These are phyloP conservation scores for Drosophila mercatorum DNA, from an alignment of 2,888 invertebrate species.

Conservation along the genomic window DNA sequence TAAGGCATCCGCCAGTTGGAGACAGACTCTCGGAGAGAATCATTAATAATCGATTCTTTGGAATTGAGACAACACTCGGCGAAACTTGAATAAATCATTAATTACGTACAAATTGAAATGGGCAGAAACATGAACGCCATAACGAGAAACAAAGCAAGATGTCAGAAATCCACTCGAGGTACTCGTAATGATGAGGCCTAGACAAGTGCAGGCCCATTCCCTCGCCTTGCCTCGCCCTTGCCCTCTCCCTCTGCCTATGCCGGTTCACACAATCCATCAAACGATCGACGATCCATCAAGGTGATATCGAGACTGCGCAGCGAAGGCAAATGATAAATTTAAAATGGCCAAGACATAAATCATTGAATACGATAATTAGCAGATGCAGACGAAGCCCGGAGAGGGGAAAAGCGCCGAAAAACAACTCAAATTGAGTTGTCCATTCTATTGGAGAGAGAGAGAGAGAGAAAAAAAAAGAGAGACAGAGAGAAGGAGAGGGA, in stretches of 20 bases:
- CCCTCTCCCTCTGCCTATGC: background rate
- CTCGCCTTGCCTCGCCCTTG: background rate
- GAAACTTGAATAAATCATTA: slow-evolving; percentile 72
- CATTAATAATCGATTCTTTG: slow-evolving; percentile 69
- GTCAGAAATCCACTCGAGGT: slow-evolving; percentile 73
- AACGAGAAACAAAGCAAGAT: slow-evolving; percentile 69
- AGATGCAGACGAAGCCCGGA: slow-evolving; percentile 57
- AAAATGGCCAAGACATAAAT: slow-evolving; percentile 70
- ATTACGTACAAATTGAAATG: slow-evolving; percentile 65
- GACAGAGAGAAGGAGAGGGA: background rate
- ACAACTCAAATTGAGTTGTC: slow-evolving; percentile 55
- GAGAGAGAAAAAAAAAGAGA: background rate
- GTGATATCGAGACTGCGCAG: slow-evolving; percentile 58
- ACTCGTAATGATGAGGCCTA: slow-evolving; percentile 52
- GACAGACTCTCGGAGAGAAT: slow-evolving; percentile 28
- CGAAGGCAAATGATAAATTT: slow-evolving; percentile 54
- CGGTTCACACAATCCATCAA: slow-evolving; percentile 79
- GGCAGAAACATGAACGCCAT: slow-evolving; percentile 42
- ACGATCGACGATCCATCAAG: slow-evolving; percentile 74
- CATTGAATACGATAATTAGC: slow-evolving; percentile 71
- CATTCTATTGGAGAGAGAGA: slow-evolving; percentile 8
- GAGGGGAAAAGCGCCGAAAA: slow-evolving; percentile 34
- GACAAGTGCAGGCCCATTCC: slow-evolving; percentile 58
- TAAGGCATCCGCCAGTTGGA: slow-evolving; percentile 31
- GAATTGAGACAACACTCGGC: slow-evolving; percentile 72